Conservation (phyloP, 2,113 vertebrate genomes). For the Propithecus coquereli region DNA sequence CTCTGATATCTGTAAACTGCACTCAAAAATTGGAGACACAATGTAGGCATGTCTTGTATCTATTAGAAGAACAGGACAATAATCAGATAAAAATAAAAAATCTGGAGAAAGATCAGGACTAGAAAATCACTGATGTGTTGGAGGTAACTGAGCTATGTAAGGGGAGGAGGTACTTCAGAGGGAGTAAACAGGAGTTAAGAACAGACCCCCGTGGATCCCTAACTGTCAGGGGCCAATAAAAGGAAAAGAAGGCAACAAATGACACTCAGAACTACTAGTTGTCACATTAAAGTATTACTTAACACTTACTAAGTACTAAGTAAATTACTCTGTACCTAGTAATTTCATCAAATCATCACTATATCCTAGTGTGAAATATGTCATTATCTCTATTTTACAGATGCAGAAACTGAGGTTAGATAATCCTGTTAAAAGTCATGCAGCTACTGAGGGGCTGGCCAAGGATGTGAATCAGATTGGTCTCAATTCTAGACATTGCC, state of each 20-base stretch:
- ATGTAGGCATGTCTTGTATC: neutral
- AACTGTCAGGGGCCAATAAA: neutral
- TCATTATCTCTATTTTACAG: slow-evolving; percentile 16
- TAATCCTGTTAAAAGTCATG: neutral
- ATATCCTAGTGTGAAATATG: neutral
- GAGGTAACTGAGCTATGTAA: neutral
- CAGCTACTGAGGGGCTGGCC: neutral
- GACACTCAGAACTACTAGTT: neutral
- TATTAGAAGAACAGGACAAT: neutral
- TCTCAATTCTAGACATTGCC: slow-evolving; percentile 9
- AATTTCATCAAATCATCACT: neutral
- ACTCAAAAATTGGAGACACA: neutral
- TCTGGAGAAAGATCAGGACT: neutral
- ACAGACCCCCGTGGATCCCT: neutral
- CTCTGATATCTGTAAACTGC: neutral
- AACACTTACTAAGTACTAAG: neutral
- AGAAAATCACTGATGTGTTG: neutral
- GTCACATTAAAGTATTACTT: neutral
- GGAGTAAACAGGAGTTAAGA: neutral
- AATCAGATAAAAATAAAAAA: neutral
- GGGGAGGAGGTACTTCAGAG: neutral
- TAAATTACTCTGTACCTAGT: neutral
- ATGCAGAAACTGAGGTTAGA: neutral
- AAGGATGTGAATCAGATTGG: neutral
- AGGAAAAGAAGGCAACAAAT: neutral